Evolutionary conservation across 2,113 vertebrate genomes (phyloP).

Genomic region (Chrysemys picta): DNA sequence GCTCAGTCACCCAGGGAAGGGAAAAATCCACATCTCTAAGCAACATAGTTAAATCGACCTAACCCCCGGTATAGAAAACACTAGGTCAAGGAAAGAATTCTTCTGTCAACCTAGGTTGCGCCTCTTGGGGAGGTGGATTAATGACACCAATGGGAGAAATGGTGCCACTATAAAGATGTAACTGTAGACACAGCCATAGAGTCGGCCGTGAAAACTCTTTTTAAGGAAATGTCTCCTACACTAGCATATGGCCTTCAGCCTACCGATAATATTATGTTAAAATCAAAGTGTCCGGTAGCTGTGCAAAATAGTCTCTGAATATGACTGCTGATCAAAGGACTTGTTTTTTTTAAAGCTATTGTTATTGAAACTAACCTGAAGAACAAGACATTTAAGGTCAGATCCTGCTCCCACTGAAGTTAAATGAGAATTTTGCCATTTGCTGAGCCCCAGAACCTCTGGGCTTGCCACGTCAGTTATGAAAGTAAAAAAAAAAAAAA

Average conservation of each 20-base stretch:
- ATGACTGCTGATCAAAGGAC: constrained; percentile 48
- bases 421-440: constrained; percentile 25
- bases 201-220: not conserved
- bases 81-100: not conserved
- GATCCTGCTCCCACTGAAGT: constrained; percentile 23
- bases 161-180: not conserved
- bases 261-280: constrained; percentile 32
- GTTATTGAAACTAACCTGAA: constrained; percentile 41
- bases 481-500: too few relatives aligned
- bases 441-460: not conserved
- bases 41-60: not conserved
- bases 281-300: constrained; percentile 38
- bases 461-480: too few relatives aligned
- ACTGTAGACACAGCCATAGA: not conserved
- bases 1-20: not conserved
- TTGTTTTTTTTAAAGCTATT: constrained; percentile 51
- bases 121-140: not conserved
- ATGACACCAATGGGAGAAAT: not conserved
- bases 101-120: not conserved
- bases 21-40: not conserved
- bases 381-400: not conserved
- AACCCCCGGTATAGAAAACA: not conserved
- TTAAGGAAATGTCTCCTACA: not conserved
- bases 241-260: constrained; percentile 2
- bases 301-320: constrained; percentile 46